Evolutionary conservation across 2,113 vertebrate genomes (phyloP).

Genomic region (Lepisosteus oculatus): DNA sequence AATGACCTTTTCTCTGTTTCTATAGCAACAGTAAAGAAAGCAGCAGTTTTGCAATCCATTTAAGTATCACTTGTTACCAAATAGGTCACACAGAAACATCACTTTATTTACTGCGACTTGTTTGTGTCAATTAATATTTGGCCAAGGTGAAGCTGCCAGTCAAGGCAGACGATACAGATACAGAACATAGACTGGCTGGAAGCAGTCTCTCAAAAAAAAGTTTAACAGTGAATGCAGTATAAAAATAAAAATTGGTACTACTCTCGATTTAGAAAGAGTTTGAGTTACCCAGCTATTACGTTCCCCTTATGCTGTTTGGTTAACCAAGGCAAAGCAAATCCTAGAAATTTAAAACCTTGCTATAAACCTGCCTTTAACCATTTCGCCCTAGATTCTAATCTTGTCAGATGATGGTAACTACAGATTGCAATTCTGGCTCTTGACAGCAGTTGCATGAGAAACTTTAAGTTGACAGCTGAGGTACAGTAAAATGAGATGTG

Average conservation of each 20-base stretch:
- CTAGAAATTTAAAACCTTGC: not conserved
- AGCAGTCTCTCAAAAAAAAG: not conserved
- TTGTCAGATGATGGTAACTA: not conserved
- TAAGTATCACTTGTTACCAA: conserved; percentile 5
- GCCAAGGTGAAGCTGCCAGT: not conserved
- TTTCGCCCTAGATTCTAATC: not conserved
- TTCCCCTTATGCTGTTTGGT: too few species aligned
- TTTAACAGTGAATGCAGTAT: too few species aligned
- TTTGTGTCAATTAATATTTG: not conserved
- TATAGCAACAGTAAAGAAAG: conserved; percentile 29
- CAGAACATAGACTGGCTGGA: not conserved
- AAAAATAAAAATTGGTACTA: too few species aligned
- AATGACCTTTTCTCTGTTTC: conserved; percentile 28
- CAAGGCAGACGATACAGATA: conserved; percentile 2
- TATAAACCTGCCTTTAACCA: not conserved
- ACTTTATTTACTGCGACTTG: not conserved
- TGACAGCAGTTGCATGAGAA: not conserved
- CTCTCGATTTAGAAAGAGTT: too few species aligned
- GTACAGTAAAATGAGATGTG: not conserved
- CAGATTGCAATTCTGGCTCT: not conserved
- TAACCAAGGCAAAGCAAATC: too few species aligned
- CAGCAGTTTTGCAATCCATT: conserved; percentile 2
- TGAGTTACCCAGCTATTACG: too few species aligned
- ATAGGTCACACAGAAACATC: not conserved
- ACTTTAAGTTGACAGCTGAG: not conserved